Percentiles rank a stretch among this genome's conserved stretches.
Evolutionary conservation across 2,888 invertebrate genomes (phyloP).

Genomic region (Callosobruchus maculatus): DNA sequence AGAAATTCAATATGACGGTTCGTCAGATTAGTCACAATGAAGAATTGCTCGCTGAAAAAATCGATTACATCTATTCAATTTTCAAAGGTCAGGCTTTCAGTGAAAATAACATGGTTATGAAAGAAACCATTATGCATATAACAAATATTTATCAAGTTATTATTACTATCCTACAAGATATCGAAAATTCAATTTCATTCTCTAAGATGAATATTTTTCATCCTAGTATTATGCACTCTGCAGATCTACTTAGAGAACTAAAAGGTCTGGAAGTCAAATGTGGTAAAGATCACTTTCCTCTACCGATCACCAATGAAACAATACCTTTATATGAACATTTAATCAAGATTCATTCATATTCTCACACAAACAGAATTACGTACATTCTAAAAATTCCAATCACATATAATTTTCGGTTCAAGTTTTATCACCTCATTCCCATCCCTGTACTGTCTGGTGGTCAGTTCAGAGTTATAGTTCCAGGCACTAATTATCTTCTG

Average conservation of each 20-base stretch:
- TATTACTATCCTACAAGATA: slow-evolving; percentile 1
- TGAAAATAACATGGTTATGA: background rate
- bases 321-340: background rate
- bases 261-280: background rate
- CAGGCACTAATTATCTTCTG: background rate
- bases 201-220: background rate
- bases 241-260: background rate
- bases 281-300: background rate
- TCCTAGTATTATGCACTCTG: background rate
- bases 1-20: background rate
- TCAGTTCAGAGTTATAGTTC: background rate
- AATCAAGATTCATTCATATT: background rate
- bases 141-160: slow-evolving; percentile 1
- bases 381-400: slow-evolving; percentile 2
- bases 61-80: background rate
- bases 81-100: background rate
- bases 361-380: background rate
- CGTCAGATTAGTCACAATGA: background rate
- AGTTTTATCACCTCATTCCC: slow-evolving; percentile 1
- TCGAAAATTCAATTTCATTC: background rate
- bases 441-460: background rate
- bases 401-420: background rate
- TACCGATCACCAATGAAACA: background rate
- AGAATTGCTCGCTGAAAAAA: background rate
- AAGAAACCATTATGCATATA: background rate